Conservation (phyloP, 2,113 vertebrate genomes). For the Erpornis zantholeuca region DNA sequence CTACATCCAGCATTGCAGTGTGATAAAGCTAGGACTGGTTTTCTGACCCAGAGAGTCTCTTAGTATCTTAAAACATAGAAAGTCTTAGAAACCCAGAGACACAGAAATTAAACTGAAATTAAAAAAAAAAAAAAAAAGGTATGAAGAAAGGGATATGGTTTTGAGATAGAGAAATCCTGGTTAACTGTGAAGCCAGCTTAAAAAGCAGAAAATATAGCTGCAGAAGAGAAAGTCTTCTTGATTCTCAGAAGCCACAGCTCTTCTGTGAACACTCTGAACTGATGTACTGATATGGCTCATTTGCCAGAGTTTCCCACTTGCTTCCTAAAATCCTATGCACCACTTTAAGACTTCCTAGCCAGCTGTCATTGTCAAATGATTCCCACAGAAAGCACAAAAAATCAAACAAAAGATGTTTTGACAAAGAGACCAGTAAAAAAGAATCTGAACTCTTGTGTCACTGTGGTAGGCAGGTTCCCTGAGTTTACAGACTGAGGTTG, state of each 20-base stretch:
- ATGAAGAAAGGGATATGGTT: neutral
- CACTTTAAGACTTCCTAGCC: neutral
- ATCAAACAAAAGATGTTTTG: neutral
- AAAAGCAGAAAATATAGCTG: neutral
- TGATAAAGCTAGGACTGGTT: neutral
- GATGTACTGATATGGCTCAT: neutral
- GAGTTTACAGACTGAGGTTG: neutral
- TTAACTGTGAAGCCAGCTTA: neutral
- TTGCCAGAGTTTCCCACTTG: neutral
- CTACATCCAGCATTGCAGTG: fast-evolving
- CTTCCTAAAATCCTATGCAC: neutral
- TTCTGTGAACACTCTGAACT: neutral
- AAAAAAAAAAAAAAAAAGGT: neutral
- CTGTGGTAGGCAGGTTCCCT: neutral
- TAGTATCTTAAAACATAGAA: neutral
- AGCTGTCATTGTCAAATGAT: neutral
- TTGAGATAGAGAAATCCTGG: neutral
- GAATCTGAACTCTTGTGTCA: neutral
- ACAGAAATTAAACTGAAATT: neutral
- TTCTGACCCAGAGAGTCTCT: neutral
- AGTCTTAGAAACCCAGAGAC: neutral
- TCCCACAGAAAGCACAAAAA: neutral
- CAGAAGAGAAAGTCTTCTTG: neutral
- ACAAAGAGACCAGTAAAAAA: neutral
- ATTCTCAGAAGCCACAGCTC: neutral